Evolutionary conservation across 2,797 vertebrate species (phyloP), one percentile per base, ranked within the genome.

Genomic region (Loriculus beryllinus): DNA sequence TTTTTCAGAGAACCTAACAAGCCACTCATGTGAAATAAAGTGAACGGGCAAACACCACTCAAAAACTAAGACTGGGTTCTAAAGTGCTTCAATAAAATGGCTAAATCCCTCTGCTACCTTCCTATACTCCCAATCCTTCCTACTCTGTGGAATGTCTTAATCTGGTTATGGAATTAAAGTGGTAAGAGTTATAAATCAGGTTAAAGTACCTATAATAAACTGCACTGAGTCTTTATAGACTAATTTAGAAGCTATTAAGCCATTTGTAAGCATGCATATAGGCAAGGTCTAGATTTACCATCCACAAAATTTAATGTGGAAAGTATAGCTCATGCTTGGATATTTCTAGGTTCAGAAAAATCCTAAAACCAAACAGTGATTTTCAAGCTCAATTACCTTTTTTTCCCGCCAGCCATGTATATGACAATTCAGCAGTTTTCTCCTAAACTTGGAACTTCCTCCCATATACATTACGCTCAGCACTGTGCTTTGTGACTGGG

Each of bases 301-400:
- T 33, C 57, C 49, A 75, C 22, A 10, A 94, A 86, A 86, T 51
- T 42, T 72, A 85, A 57, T 9, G 20, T 47, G 83, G 72, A 56
- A 80, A 90, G 35, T n/a, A 47, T 3, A 83, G 64, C 57, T 76
- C 86, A 70, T 0, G 1, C 43, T 82, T 79, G 56, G 62, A 85
- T 17, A 43, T 43, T 88, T 65, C 63, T 29, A 83, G 19, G 28
- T 70, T 80, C 75, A 91, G 51, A 83, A 81, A 82, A 92, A 65
- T n/a, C 60, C 70, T 81, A 75, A 96, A 92, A 47, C 67, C 51
- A 87, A 89, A 69, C 64, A 84, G 23, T 12, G 15, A 72, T 76
- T 92, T 93, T 90, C 82, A 90, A 90, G 85, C 72, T 90, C 65
- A 72, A 13, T 86, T 91, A 91, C 63, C n/a, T n/a, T 87, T 90